Evolutionary conservation across 2,113 vertebrate genomes (phyloP).

Genomic region (Terrapene triunguis): DNA sequence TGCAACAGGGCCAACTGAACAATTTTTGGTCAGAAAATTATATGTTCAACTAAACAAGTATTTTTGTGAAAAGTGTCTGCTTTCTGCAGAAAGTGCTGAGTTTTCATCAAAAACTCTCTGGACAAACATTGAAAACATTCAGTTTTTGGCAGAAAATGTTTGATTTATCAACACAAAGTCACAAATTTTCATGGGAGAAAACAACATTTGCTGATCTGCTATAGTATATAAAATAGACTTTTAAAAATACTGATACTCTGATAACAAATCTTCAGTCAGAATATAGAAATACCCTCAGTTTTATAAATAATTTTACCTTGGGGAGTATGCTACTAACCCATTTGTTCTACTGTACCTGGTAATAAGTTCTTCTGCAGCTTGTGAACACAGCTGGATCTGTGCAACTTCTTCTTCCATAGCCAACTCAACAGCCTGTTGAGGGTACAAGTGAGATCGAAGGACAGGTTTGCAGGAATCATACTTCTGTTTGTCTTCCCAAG

Average conservation of each 20-base stretch:
- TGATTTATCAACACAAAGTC: not conserved
- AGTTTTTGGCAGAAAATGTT: not conserved
- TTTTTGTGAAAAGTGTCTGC: not conserved
- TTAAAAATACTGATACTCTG: not conserved
- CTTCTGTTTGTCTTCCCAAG: conserved; percentile 98
- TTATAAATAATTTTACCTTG: not conserved
- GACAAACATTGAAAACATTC: not conserved
- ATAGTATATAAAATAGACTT: not conserved
- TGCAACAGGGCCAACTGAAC: not conserved
- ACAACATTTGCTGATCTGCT: not conserved
- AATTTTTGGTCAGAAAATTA: not conserved
- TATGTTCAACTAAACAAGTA: not conserved
- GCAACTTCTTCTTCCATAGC: conserved; percentile 91
- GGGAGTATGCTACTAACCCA: not conserved
- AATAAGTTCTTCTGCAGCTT: conserved; percentile 95
- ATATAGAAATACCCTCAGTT: not conserved
- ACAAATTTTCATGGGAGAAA: not conserved
- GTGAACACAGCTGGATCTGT: conserved; percentile 91
- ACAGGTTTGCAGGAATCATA: conserved; percentile 89
- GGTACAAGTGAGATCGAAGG: conserved; percentile 91
- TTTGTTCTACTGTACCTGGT: conserved; percentile 83
- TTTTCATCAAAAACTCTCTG: not conserved
- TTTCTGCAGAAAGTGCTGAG: not conserved
- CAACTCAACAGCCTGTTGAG: conserved; percentile 92
- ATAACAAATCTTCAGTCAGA: not conserved